Conservation (phyloP, 92 coral and sea anemone genomes). For the Palythoa heliodiscus region DNA sequence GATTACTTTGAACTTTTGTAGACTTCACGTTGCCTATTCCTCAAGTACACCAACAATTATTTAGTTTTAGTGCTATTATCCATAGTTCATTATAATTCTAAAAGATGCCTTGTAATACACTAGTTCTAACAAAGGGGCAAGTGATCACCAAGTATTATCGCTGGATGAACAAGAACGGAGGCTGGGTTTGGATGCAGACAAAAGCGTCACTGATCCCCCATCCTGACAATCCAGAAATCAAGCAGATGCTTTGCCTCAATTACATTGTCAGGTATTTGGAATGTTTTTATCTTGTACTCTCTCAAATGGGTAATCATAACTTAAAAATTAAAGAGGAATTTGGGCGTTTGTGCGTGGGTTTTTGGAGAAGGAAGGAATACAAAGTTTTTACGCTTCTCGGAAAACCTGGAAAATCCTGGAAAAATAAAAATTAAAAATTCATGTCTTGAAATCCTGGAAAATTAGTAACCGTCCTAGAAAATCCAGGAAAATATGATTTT, state of each 20-base stretch:
- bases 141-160: constrained; percentile 93
- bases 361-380: too few species aligned
- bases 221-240: constrained; percentile 84
- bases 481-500: too few species aligned
- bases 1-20: too few species aligned
- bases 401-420: too few species aligned
- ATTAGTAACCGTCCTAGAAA: too few species aligned
- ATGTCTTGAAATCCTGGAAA: too few species aligned
- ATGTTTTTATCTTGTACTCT: background rate
- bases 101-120: background rate
- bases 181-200: constrained; percentile 99
- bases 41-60: too few species aligned
- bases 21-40: too few species aligned
- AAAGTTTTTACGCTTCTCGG: too few species aligned
- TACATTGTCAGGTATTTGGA: constrained; percentile 85
- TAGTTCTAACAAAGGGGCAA: constrained; percentile 93
- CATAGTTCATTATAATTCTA: background rate
- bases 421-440: too few species aligned
- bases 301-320: background rate
- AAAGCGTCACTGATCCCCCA: constrained; percentile 87
- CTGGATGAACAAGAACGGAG: constrained; percentile 99
- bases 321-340: background rate
- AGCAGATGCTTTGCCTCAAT: constrained; percentile 90
- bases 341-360: too few species aligned
- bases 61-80: too few species aligned